Percentiles rank a stretch among this genome's conserved stretches.
phyloP scores from a whole-genome alignment of 2,888 invertebrate genomes.

The Adineta ricciae region DNA sequence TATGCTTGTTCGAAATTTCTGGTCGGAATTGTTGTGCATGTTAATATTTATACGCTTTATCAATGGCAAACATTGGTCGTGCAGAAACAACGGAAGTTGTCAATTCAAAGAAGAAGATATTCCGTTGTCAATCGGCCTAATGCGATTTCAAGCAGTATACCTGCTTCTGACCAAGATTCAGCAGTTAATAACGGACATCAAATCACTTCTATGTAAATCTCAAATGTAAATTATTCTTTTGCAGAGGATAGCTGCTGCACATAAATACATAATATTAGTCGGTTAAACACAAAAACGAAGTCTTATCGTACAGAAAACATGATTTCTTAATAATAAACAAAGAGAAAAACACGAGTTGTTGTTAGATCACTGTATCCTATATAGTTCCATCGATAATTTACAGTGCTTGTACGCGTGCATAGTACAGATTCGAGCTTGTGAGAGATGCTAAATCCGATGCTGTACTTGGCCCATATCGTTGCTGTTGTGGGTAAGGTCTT shows the following conservation, averaged over 20 bases:
- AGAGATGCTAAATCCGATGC: neutral
- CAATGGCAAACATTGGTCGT: neutral
- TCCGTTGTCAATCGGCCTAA: neutral
- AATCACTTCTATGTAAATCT: too few relatives aligned
- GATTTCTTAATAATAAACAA: neutral
- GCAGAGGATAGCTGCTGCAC: too few relatives aligned
- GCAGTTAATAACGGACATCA: too few relatives aligned
- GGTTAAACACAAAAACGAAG: neutral
- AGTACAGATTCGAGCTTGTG: neutral
- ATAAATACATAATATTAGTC: neutral
- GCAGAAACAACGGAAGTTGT: neutral
- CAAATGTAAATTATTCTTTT: too few relatives aligned
- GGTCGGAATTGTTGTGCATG: neutral
- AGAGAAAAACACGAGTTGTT: neutral
- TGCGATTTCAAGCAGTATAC: too few relatives aligned
- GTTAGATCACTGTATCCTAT: neutral
- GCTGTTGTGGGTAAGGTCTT: neutral
- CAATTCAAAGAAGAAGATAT: neutral
- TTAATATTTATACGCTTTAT: neutral
- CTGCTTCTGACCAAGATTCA: too few relatives aligned
- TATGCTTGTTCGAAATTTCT: neutral
- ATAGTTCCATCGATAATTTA: neutral
- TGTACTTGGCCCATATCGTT: neutral
- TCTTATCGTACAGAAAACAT: neutral
- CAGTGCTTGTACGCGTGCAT: neutral